A percentile compares a stretch with the other conserved stretches of the same genome.
These are phyloP conservation scores for Saccostrea glomerata DNA, from an alignment of 1,140 invertebrate species.

Conservation along the genomic window DNA sequence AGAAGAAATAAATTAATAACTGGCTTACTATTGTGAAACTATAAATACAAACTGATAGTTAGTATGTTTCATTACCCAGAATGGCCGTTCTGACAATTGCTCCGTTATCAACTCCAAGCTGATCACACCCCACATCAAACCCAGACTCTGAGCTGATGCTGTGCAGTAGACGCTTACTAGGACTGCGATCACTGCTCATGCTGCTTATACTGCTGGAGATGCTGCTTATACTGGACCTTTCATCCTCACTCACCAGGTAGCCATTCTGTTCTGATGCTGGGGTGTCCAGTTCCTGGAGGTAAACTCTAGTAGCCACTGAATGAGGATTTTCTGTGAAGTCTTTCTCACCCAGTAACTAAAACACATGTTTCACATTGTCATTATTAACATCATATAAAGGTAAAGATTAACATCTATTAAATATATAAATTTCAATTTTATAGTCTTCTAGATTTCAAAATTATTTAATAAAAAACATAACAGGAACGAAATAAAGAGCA, in stretches of 20 bases:
- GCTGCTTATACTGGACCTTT: slow-evolving; percentile 38
- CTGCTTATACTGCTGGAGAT: slow-evolving; percentile 41
- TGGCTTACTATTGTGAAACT: no score
- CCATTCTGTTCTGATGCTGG: slow-evolving; percentile 39
- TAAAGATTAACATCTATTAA: not conserved
- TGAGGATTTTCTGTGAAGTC: slow-evolving; percentile 60
- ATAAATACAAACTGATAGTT: no score
- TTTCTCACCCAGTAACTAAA: slow-evolving; percentile 58
- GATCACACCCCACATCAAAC: slow-evolving; percentile 50
- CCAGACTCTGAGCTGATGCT: slow-evolving; percentile 39
- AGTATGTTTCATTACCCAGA: slow-evolving; percentile 62
- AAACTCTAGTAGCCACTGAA: slow-evolving; percentile 45
- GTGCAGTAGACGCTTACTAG: not conserved
- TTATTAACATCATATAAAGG: not conserved
- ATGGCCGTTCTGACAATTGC: slow-evolving; percentile 68
- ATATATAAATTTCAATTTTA: not conserved
- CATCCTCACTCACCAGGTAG: slow-evolving; percentile 10
- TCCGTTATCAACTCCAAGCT: slow-evolving; percentile 69
- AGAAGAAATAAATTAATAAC: no score
- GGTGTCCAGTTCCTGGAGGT: slow-evolving; percentile 24
- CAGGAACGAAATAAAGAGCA: no score
- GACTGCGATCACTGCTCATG: slow-evolving; percentile 23
- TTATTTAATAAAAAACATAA: no score
- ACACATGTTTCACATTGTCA: not conserved
- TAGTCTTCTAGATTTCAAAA: no score